Conservation (phyloP, 2,888 invertebrate genomes). For the Pseudococcus jackbeardsleyi region DNA sequence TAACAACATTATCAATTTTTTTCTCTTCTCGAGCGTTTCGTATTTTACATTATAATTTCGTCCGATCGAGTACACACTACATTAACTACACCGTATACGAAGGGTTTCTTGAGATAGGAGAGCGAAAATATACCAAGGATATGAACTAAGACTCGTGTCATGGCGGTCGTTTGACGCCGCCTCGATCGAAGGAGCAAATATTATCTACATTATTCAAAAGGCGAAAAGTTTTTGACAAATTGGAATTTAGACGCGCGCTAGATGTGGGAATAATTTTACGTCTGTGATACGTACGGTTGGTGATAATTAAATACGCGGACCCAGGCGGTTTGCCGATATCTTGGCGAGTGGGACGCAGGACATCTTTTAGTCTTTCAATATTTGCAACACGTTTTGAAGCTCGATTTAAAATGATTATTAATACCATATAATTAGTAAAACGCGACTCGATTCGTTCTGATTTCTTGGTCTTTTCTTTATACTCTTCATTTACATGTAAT, state of each 20-base stretch:
- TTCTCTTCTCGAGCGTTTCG: background rate
- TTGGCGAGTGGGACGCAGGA: background rate
- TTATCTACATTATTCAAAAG: background rate
- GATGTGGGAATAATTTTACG: background rate
- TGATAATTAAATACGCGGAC: background rate
- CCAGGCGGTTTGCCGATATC: background rate
- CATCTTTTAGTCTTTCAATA: background rate
- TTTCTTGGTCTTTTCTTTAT: background rate
- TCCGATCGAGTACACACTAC: no score
- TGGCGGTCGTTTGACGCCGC: no score
- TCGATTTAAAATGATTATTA: slow-evolving; percentile 50
- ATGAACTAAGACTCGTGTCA: no score
- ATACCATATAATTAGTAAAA: slow-evolving; percentile 41
- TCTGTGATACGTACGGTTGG: background rate
- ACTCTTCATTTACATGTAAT: background rate
- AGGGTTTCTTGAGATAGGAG: no score
- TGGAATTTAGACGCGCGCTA: background rate
- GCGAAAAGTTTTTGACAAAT: slow-evolving; percentile 21
- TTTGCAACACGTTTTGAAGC: slow-evolving; percentile 38
- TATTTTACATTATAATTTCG: background rate
- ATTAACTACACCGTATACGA: no score
- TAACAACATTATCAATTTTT: slow-evolving; percentile 37
- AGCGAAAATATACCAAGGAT: no score
- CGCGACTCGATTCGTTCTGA: background rate
- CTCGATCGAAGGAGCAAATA: no score